A percentile compares a stretch with the other conserved stretches of the same genome.
Evolutionary conservation across 2,888 invertebrate genomes (phyloP).

Genomic region (Trachelus troglodyta): DNA sequence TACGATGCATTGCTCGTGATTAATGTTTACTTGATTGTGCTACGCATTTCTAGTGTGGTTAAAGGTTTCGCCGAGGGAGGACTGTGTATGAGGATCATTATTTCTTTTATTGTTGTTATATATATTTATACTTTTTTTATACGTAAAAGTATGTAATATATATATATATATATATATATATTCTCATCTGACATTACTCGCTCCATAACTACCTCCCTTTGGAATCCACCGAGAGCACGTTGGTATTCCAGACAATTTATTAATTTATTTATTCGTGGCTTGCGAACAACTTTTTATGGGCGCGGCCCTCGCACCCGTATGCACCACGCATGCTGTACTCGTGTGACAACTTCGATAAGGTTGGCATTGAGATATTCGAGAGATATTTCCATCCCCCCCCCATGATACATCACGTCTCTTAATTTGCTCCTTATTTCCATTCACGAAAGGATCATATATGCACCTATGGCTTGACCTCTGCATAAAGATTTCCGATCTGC

Average conservation of each 20-base stretch:
- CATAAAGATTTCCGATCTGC: constrained; percentile 47
- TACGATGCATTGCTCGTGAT: not conserved
- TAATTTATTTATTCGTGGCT: constrained; percentile 43
- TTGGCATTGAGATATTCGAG: not conserved
- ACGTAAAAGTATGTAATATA: not conserved
- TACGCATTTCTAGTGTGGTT: not conserved
- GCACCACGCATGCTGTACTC: not conserved
- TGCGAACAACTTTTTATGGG: constrained; percentile 38
- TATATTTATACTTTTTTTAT: not conserved
- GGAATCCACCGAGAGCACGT: constrained; percentile 10
- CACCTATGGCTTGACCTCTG: constrained; percentile 44
- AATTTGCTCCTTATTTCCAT: not conserved
- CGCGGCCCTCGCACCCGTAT: constrained; percentile 5
- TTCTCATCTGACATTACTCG: not conserved
- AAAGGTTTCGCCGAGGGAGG: not conserved
- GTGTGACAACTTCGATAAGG: not conserved
- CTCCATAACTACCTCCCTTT: not conserved
- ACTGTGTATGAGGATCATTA: not conserved
- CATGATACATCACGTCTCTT: not conserved
- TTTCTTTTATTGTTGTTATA: not conserved
- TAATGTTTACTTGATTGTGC: not conserved
- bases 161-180: not conserved
- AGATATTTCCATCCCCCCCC: not conserved
- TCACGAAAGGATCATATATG: not conserved
- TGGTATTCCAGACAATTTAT: constrained; percentile 36